These are phyloP conservation scores for Eunapius fragilis DNA, from an alignment of 37 sponge, comb jelly and placozoan species.

Conservation along the genomic window DNA sequence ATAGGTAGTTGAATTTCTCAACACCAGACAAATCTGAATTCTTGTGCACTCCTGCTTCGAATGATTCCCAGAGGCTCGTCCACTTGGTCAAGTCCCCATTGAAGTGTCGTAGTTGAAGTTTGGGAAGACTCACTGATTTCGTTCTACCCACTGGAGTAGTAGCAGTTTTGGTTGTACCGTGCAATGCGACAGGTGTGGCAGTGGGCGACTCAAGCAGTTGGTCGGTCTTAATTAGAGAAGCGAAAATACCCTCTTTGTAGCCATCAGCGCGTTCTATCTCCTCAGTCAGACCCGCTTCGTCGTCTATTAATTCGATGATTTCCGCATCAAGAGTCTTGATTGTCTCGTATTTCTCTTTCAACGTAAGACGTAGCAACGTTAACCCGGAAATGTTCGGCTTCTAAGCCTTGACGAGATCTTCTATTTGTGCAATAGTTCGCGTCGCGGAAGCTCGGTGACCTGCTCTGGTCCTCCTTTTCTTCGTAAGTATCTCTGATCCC, in stretches of 20 bases:
- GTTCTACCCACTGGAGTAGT: neutral
- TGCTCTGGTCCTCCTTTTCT: slow-evolving; percentile 18
- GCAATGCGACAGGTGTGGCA: neutral
- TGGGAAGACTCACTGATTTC: slow-evolving; percentile 28
- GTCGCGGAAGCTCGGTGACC: slow-evolving; percentile 33
- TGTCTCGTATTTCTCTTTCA: slow-evolving; percentile 38
- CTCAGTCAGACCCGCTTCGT: slow-evolving; percentile 12
- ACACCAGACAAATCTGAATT: slow-evolving; percentile 19
- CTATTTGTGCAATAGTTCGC: slow-evolving; percentile 12
- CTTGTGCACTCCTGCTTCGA: slow-evolving; percentile 22
- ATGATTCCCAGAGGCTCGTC: slow-evolving; percentile 43
- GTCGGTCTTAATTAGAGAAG: slow-evolving; percentile 14
- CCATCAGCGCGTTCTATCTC: slow-evolving; percentile 43
- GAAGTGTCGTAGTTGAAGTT: slow-evolving; percentile 22
- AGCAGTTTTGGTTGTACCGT: neutral
- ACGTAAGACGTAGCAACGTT: slow-evolving; percentile 21
- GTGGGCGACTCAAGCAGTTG: neutral
- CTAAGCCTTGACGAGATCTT: neutral
- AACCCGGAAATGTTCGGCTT: slow-evolving; percentile 1
- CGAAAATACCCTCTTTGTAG: slow-evolving; percentile 30
- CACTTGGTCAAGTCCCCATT: slow-evolving; percentile 36
- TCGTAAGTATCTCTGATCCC: slow-evolving; percentile 17
- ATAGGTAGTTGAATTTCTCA: slow-evolving; percentile 39
- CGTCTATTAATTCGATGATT: slow-evolving; percentile 23
- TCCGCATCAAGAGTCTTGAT: slow-evolving; percentile 30